Conservation (phyloP, 2,113 vertebrate species). For the Paradisaea rubra region DNA sequence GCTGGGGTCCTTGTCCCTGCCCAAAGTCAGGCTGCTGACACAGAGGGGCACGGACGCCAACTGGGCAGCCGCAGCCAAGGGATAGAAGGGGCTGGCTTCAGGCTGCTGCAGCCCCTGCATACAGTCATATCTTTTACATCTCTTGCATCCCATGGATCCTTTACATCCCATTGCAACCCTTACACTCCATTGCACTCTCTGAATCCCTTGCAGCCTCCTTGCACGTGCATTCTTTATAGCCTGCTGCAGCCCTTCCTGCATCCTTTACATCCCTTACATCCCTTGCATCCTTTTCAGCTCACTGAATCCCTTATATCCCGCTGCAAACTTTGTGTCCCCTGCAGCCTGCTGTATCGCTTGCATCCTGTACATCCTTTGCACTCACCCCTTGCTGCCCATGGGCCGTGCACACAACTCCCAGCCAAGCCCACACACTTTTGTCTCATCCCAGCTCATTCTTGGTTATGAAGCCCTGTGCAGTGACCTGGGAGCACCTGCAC, state of each 20-base stretch:
- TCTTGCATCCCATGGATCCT: neutral
- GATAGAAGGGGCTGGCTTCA: neutral
- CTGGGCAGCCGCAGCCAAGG: neutral
- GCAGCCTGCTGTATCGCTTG: neutral
- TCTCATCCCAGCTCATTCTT: neutral
- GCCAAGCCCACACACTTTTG: neutral
- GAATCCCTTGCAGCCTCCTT: neutral
- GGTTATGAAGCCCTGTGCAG: fast-evolving
- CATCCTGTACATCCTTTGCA: too few relatives aligned
- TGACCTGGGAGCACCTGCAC: neutral
- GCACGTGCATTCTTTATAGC: neutral
- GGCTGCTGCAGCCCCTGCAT: neutral
- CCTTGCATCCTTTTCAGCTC: neutral
- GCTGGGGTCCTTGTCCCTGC: neutral
- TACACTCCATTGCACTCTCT: neutral
- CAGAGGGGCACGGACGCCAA: neutral
- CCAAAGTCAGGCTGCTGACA: neutral
- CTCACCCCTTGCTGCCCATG: neutral
- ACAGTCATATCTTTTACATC: neutral
- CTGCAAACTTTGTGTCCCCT: neutral
- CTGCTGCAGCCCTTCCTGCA: neutral
- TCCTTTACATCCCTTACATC: neutral
- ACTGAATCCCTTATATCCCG: fast-evolving
- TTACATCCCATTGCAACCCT: neutral
- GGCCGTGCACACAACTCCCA: neutral